These are phyloP conservation scores for Nasonia vitripennis DNA, from an alignment of 1,140 invertebrate species.

Conservation along the genomic window DNA sequence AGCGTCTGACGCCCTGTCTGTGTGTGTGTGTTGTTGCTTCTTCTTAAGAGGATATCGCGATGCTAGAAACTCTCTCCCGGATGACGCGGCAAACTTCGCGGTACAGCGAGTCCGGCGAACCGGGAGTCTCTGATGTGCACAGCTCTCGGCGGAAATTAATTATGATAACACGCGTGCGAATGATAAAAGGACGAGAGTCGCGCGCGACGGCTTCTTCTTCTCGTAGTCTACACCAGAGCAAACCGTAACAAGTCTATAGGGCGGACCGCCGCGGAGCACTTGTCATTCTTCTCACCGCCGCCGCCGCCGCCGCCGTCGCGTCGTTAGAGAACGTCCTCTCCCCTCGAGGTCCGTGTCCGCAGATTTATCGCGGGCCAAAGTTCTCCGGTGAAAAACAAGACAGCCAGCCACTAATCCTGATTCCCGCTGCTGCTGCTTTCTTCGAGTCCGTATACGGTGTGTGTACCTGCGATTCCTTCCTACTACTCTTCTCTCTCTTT, in stretches of 20 bases:
- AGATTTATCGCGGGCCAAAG: slow-evolving; percentile 34
- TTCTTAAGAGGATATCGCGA: background rate
- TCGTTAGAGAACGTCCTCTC: background rate
- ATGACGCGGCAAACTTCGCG: background rate
- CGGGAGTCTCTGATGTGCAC: background rate
- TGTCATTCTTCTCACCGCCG: background rate
- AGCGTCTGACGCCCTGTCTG: background rate
- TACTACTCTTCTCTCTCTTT: background rate
- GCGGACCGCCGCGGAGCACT: background rate
- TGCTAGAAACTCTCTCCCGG: too few relatives aligned
- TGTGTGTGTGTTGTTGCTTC: background rate
- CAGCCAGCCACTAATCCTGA: slow-evolving; percentile 26
- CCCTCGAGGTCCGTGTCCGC: background rate
- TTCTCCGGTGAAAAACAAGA: slow-evolving; percentile 14
- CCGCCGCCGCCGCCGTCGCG: too few relatives aligned
- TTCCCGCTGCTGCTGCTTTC: background rate
- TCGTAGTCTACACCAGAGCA: background rate
- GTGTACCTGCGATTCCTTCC: background rate
- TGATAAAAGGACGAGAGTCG: background rate
- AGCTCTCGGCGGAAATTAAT: background rate
- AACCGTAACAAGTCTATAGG: slow-evolving; percentile 35
- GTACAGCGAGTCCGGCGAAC: background rate
- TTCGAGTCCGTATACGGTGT: background rate
- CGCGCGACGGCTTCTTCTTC: background rate
- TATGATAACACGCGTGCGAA: background rate